Base-by-base conservation (phyloP, 2,113 vertebrate species). In the Cyanoramphus novaezelandiae region DNA sequence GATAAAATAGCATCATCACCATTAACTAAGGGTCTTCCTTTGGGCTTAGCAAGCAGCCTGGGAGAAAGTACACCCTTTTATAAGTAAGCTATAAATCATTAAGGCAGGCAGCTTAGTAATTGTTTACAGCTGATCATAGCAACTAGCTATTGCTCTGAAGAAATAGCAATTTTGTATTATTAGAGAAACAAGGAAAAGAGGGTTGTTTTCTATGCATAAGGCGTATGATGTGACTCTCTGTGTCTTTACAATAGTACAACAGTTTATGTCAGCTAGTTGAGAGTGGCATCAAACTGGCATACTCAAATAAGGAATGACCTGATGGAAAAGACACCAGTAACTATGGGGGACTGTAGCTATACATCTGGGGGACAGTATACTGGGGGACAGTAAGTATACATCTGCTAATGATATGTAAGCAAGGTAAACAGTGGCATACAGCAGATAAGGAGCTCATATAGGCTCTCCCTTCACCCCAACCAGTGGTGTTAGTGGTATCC, bases 61-160 rank as follows among this genome's bases (percentile, higher is more conserved):
- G 77, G 78, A 94, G 76, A 93, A 82, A 88, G 28, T 41, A 84
- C 64, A 82, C 47, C 9, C 72, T 94, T 94, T 91, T 87, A 89
- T 77, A 95, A 93, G 74, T 50, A 69, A 76, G 92, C 59, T 83
- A 92, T 92, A 96, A 94, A 94, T 96, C 96, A 92, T 64, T 50
- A 35, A 50, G 82, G 14, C 86, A 86, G 50, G 64, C 95, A 95
- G 76, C 21, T 95, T 78, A 65, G 83, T 94, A 91, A 97, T 96
- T 86, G 74, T 92, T 97, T 90, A 95, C 95, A 96, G 95, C 86
- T 96, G 96, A 49, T 89, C 47, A 63, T 1, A 84, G 92, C 91
- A 93, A 90, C 68, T 44, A 84, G 55, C 46, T 83, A 31, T 86
- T 93, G 62, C 72, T 91, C 80, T 91, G 80, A 94, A 94, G 50